These are phyloP conservation scores for Podarcis raffonei DNA, from an alignment of 2,113 vertebrate genomes.

Conservation along the genomic window DNA sequence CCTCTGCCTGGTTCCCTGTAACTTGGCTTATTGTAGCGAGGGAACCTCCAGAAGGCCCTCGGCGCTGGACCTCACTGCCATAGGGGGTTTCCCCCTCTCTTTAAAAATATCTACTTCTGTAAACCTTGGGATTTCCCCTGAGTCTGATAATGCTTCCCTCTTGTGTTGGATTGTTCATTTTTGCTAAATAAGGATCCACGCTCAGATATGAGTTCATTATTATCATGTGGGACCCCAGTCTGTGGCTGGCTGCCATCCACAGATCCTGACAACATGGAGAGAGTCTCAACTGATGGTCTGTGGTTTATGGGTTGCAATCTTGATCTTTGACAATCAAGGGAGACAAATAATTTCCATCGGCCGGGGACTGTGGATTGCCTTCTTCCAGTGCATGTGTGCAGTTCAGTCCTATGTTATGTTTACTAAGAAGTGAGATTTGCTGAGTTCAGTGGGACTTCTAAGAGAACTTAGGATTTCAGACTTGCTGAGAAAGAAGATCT, in stretches of 20 bases:
- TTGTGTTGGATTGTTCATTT: not conserved
- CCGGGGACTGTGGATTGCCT: not conserved
- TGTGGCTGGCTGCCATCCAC: not conserved
- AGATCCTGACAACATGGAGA: not conserved
- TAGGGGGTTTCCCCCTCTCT: not conserved
- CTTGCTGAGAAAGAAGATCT: not conserved
- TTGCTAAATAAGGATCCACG: too few species aligned
- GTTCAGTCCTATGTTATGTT: not conserved
- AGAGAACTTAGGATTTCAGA: too few species aligned
- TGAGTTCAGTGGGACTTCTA: too few species aligned
- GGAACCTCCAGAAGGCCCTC: too few species aligned
- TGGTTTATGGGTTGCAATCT: not conserved
- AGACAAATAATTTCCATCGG: not conserved
- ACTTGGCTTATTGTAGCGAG: too few species aligned
- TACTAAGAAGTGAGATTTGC: not conserved
- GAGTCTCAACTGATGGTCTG: not conserved
- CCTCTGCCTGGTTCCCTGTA: too few species aligned
- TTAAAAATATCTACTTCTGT: not conserved
- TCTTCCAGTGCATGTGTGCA: not conserved
- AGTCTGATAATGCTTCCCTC: not conserved
- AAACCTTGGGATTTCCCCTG: not conserved
- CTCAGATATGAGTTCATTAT: too few species aligned
- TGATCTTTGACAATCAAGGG: not conserved
- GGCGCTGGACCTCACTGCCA: too few species aligned
- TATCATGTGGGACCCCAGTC: too few species aligned